A percentile compares a stretch with the other conserved stretches of the same genome.
Conservation (phyloP, 2,797 vertebrate species). For the Hafferia zeledoni region DNA sequence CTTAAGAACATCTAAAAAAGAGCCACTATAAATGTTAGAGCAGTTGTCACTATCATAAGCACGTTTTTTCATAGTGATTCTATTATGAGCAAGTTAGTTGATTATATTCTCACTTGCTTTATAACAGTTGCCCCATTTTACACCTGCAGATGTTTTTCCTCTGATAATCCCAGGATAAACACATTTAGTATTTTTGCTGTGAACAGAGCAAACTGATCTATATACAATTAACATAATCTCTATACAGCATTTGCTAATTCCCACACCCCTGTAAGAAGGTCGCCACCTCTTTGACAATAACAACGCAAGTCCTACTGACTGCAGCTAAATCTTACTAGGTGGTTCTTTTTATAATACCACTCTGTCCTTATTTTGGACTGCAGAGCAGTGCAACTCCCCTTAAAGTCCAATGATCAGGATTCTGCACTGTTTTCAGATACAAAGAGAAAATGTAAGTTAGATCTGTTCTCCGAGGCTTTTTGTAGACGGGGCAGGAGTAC, state of each 20-base stretch:
- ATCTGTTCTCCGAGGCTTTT: conserved; percentile 84
- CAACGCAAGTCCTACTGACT: neutral
- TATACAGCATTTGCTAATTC: neutral
- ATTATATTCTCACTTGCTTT: neutral
- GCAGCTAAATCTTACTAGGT: neutral
- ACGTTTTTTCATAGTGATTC: neutral
- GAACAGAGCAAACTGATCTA: neutral
- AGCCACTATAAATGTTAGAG: neutral
- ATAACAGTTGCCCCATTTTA: neutral
- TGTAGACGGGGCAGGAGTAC: conserved; percentile 87
- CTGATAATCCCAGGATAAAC: neutral
- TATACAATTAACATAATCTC: neutral
- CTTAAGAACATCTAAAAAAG: neutral
- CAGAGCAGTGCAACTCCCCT: conserved; percentile 84
- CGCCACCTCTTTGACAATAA: neutral
- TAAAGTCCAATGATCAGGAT: conserved; percentile 84
- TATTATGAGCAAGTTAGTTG: neutral
- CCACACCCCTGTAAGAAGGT: neutral
- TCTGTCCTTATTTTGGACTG: conserved; percentile 76
- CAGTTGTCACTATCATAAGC: neutral
- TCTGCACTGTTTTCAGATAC: conserved; percentile 76
- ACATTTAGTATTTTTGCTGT: neutral
- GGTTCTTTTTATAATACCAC: neutral
- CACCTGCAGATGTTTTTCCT: neutral
- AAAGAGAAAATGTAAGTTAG: conserved; percentile 84